A percentile compares a stretch with the other conserved stretches of the same genome.
Conservation (phyloP, 1,140 invertebrate genomes). For the Onthophagus taurus region DNA sequence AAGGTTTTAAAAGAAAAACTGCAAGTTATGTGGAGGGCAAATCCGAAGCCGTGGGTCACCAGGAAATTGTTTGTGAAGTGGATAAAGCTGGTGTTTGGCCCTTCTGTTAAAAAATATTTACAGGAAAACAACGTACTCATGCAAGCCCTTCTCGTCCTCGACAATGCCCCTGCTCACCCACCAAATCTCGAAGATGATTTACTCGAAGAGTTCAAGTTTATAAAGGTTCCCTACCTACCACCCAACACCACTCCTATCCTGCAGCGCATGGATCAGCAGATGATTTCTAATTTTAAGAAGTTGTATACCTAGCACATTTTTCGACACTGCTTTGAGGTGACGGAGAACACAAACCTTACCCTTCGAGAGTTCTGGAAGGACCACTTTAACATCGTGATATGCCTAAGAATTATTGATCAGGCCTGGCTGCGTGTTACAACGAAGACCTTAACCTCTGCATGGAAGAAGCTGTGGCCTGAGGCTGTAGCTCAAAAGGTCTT, state of each 20-base stretch:
- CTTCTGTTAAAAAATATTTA: constrained; percentile 32
- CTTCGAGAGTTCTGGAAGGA: constrained; percentile 22
- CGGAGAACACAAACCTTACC: constrained; percentile 18
- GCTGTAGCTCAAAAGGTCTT: constrained; percentile 20
- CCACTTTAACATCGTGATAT: constrained; percentile 21
- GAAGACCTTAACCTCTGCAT: constrained; percentile 25
- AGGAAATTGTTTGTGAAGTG: constrained; percentile 29
- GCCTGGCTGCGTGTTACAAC: constrained; percentile 23
- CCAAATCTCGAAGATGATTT: constrained; percentile 24
- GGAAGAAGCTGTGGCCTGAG: constrained; percentile 29
- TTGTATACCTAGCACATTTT: constrained; percentile 40
- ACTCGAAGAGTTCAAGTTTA: constrained; percentile 26
- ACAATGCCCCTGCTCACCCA: constrained; percentile 32
- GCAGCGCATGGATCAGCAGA: constrained; percentile 37
- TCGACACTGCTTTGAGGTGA: constrained; percentile 43
- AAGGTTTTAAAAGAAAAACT: constrained; percentile 28
- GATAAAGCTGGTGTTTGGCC: constrained; percentile 28
- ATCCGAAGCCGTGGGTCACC: constrained; percentile 37
- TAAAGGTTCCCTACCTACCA: constrained; percentile 18
- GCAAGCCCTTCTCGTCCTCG: constrained; percentile 30
- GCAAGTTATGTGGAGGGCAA: constrained; percentile 35
- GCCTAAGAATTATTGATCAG: constrained; percentile 29
- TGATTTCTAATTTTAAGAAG: constrained; percentile 31
- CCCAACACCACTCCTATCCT: constrained; percentile 24
- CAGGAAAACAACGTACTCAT: constrained; percentile 28